A percentile compares a stretch with the other conserved stretches of the same genome.
Evolutionary conservation across 2,113 vertebrate genomes (phyloP).

Genomic region (Peromyscus leucopus): DNA sequence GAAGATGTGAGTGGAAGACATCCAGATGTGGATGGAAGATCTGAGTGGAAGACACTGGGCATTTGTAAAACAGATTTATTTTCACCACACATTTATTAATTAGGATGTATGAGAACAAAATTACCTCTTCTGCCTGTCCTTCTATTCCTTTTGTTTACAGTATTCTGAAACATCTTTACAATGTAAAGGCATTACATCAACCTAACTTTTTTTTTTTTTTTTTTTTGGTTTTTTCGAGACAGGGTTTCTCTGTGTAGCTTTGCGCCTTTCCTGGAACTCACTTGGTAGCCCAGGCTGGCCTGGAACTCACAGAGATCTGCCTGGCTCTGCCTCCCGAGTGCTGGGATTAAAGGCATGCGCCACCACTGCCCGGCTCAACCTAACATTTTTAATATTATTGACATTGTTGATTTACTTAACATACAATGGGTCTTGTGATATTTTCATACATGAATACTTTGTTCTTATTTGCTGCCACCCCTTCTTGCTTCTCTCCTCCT

Average conservation of each 20-base stretch:
- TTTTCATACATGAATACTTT: neutral
- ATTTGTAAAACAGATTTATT: constrained; percentile 47
- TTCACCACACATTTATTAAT: neutral
- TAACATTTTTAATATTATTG: neutral
- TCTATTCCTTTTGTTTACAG: neutral
- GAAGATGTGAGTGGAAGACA: too few relatives aligned
- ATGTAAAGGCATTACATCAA: neutral
- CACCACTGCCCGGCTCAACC: too few relatives aligned
- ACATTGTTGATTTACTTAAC: neutral
- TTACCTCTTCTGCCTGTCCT: neutral
- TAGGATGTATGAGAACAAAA: constrained; percentile 28
- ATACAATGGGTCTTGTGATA: neutral
- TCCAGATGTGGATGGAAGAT: neutral
- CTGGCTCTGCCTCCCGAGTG: too few relatives aligned
- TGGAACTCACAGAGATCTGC: too few relatives aligned
- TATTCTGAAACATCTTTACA: neutral
- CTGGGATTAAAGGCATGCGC: too few relatives aligned
- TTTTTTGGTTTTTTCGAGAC: too few relatives aligned
- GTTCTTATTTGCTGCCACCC: neutral
- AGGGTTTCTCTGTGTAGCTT: too few relatives aligned
- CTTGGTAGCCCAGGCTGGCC: too few relatives aligned
- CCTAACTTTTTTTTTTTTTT: neutral
- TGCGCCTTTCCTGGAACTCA: too few relatives aligned
- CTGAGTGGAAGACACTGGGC: neutral
- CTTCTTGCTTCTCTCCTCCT: neutral